Evolutionary conservation across 1,140 invertebrate genomes (phyloP).

Genomic region (Harlomillsia oculata): DNA sequence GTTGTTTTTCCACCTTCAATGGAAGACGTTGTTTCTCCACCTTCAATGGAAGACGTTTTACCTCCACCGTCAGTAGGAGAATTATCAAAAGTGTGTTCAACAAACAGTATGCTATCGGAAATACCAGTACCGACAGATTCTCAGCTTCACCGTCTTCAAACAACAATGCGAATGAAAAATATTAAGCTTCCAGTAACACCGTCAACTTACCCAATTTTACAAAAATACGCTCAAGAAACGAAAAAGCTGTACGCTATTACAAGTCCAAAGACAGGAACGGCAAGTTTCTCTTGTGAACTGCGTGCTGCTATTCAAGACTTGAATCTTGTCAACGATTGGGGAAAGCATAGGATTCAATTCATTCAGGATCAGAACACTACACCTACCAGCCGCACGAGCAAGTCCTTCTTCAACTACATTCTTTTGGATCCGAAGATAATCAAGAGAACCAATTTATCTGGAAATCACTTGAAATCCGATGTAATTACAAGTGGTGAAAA

Average conservation of each 20-base stretch:
- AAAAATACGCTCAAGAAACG: constrained; percentile 20
- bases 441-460: constrained; percentile 32
- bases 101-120: too few relatives aligned
- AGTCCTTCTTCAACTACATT: constrained; percentile 33
- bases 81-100: too few relatives aligned
- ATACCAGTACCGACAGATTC: too few relatives aligned
- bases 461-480: constrained; percentile 27
- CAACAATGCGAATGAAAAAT: constrained; percentile 11
- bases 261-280: background rate
- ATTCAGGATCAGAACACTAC: constrained; percentile 2
- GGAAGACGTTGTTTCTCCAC: too few relatives aligned
- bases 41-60: too few relatives aligned
- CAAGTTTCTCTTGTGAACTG: constrained; percentile 18
- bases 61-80: too few relatives aligned
- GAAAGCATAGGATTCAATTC: constrained; percentile 24
- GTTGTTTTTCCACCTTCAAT: too few relatives aligned
- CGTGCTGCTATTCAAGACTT: constrained; percentile 12
- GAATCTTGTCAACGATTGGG: constrained; percentile 14
- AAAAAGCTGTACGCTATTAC: background rate
- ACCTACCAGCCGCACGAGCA: constrained; percentile 10
- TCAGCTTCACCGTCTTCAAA: too few relatives aligned
- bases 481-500: constrained; percentile 28
- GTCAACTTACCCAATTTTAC: constrained; percentile 17
- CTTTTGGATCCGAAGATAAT: constrained; percentile 31
- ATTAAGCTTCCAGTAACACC: constrained; percentile 16